phyloP scores from a whole-genome alignment of 2,113 vertebrate genomes.

The Fulica atra region DNA sequence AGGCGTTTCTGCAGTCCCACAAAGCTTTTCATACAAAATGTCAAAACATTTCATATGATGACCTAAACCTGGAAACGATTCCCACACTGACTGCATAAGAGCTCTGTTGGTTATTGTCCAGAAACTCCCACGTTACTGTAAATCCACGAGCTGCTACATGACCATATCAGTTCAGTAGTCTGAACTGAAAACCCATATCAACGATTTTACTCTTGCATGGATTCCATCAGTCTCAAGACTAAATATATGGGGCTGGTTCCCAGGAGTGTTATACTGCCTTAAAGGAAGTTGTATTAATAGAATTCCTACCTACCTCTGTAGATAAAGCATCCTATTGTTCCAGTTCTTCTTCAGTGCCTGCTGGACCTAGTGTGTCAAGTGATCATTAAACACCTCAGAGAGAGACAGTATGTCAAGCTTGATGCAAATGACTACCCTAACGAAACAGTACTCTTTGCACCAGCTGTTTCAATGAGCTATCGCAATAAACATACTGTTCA shows the following conservation, averaged over 20 bases:
- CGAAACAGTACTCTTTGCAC: not conserved
- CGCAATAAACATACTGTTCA: not conserved
- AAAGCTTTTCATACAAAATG: not conserved
- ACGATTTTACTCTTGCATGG: not conserved
- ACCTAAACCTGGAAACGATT: not conserved
- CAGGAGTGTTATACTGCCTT: not conserved
- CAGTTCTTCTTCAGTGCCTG: not conserved
- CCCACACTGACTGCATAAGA: not conserved
- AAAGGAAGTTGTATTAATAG: not conserved
- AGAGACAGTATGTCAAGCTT: not conserved
- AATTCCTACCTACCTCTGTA: not conserved
- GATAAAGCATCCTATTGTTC: constrained; percentile 1
- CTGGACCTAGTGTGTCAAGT: not conserved
- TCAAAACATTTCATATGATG: not conserved
- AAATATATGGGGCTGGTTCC: not conserved
- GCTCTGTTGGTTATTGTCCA: not conserved
- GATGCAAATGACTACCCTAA: not conserved
- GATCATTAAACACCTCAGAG: not conserved
- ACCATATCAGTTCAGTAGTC: not conserved
- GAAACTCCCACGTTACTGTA: not conserved
- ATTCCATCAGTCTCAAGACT: not conserved
- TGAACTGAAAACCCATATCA: not conserved
- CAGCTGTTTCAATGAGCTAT: not conserved
- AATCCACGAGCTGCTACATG: not conserved
- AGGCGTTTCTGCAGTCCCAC: not conserved